These are phyloP conservation scores for Progne subis DNA, from an alignment of 2,113 vertebrate species.

Conservation along the genomic window DNA sequence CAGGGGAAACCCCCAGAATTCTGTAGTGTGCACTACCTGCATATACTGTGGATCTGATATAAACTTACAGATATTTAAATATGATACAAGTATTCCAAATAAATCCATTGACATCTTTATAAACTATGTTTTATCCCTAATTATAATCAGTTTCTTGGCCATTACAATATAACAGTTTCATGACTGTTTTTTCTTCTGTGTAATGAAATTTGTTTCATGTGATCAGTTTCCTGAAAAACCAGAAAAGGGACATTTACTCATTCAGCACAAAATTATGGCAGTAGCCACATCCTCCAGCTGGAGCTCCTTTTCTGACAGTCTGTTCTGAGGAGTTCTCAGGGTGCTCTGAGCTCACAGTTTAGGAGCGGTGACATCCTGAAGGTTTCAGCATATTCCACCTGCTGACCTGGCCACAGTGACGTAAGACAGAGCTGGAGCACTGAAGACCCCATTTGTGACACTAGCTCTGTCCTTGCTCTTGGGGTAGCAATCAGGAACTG, in stretches of 20 bases:
- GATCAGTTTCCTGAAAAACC: neutral
- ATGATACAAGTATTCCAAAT: neutral
- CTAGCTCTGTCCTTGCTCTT: neutral
- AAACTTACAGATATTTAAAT: neutral
- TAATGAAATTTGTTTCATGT: neutral
- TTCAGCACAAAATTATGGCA: neutral
- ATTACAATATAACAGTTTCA: neutral
- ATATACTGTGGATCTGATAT: neutral
- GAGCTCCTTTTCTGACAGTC: neutral
- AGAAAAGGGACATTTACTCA: neutral
- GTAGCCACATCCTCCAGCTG: neutral
- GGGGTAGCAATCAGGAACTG: accelerated
- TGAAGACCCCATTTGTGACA: accelerated
- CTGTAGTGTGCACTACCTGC: neutral
- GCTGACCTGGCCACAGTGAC: neutral
- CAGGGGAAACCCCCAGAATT: accelerated
- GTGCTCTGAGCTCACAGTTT: neutral
- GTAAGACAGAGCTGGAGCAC: neutral
- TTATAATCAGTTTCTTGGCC: neutral
- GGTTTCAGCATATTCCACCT: neutral
- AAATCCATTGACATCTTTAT: neutral
- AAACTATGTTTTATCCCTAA: neutral
- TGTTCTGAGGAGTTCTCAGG: neutral
- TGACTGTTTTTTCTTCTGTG: neutral
- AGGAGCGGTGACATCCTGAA: neutral